phyloP scores from a whole-genome alignment of 2,888 invertebrate species.

The Artemia sinica region DNA sequence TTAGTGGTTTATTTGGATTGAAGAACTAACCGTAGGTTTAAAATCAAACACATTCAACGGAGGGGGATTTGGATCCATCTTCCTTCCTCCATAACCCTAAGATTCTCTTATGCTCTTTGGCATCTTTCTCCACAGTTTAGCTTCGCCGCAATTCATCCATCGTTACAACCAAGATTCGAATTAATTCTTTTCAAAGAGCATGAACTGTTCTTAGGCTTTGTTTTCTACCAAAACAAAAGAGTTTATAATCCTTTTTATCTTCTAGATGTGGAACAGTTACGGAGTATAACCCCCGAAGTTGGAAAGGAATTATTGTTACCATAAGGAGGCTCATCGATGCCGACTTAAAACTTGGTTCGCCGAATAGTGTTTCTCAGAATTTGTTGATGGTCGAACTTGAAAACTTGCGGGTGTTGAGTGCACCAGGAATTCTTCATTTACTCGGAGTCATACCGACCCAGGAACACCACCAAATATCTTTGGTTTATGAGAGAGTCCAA shows the following conservation, averaged over 20 bases:
- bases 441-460: background rate
- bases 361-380: background rate
- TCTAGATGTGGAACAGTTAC: background rate
- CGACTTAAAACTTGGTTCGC: constrained; percentile 5
- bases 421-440: background rate
- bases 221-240: too few relatives aligned
- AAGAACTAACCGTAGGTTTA: too few relatives aligned
- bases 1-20: too few relatives aligned
- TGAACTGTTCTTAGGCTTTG: too few relatives aligned
- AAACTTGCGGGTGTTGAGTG: background rate
- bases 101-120: too few relatives aligned
- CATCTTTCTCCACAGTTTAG: too few relatives aligned
- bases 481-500: background rate
- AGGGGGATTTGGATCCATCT: too few relatives aligned
- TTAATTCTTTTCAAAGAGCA: too few relatives aligned
- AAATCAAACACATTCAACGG: too few relatives aligned
- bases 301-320: background rate
- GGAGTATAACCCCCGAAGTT: background rate
- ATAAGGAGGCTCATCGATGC: background rate
- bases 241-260: background rate
- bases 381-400: background rate
- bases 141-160: too few relatives aligned
- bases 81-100: too few relatives aligned
- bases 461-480: background rate
- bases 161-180: too few relatives aligned